These are phyloP conservation scores for Eupsilia transversa DNA, from an alignment of 2,888 invertebrate species.

Conservation along the genomic window DNA sequence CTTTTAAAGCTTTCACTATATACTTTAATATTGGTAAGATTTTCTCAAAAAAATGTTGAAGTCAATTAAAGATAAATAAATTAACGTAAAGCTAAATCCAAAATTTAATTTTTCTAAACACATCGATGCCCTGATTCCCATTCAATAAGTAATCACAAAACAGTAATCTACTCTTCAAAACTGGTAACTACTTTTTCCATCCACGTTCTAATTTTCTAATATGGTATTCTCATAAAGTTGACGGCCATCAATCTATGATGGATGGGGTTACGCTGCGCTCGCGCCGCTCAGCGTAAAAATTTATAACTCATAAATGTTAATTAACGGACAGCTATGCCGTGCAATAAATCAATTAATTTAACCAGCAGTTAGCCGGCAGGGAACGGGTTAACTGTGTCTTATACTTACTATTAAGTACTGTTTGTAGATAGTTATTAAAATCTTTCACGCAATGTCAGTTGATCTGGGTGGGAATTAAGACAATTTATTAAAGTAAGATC, in stretches of 20 bases:
- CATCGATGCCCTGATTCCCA: constrained; percentile 28
- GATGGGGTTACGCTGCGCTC: constrained; percentile 50
- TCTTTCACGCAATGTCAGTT: constrained; percentile 16
- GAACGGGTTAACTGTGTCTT: constrained; percentile 53
- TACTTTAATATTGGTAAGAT: neutral
- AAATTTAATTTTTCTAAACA: neutral
- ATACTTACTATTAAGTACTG: constrained; percentile 33
- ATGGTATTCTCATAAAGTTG: constrained; percentile 44
- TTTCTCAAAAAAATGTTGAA: neutral
- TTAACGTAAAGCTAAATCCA: neutral
- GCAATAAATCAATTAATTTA: constrained; percentile 80
- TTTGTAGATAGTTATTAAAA: constrained; percentile 33
- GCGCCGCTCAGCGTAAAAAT: constrained; percentile 63
- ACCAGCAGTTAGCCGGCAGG: constrained; percentile 62
- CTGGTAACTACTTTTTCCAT: constrained; percentile 23
- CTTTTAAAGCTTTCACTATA: neutral
- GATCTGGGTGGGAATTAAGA: neutral
- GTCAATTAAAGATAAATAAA: neutral
- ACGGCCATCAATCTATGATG: constrained; percentile 61
- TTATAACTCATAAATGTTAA: constrained; percentile 79
- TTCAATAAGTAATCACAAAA: constrained; percentile 46
- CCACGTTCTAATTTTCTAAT: constrained; percentile 43
- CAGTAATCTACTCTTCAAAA: constrained; percentile 18
- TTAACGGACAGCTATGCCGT: constrained; percentile 75
- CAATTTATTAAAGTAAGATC: neutral